Evolutionary conservation across 2,797 vertebrate species (phyloP), one percentile per base, ranked within the genome.

Genomic region (Psittacula derbiana): DNA sequence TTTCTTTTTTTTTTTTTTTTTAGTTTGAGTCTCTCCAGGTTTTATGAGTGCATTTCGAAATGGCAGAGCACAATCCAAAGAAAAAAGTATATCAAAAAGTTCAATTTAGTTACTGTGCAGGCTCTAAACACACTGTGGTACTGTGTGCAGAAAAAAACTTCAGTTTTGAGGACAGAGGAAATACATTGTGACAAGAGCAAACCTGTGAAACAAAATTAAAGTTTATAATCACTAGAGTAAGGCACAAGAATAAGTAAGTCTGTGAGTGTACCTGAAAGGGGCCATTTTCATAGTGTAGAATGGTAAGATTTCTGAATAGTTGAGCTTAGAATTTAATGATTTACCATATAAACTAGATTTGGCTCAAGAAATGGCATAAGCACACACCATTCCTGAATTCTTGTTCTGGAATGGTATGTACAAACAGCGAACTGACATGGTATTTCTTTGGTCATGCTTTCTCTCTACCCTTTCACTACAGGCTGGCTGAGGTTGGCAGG

Each of bases 181-280:
- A 6, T 31, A 33, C 0, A 0, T 9, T 60, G 27, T 31, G 23
- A 38, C 23, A 71, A 18, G 30, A 25, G 31, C 20, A 43, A 66
- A 46, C 10, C 12, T 61, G 9, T 52, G 28, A 69, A 53, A 13
- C 7, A 74, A 41, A 66, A 6, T 50, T 8, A 3, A 53, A 33
- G 18, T 6, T 74, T 80, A 50, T 80, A 52, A 30, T 60, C 5
- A 8, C 5, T 33, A 16, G 21, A 16, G 55, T 57, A 33, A 33
- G 28, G 27, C 11, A 4, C 14, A 65, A 60, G 44, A 92, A 69
- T 58, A 5, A 50, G 10, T 44, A 3, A 50, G 17, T 41, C 17
- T 11, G 7, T 23, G 44, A 38, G 5, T n/a, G 30, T 20, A 36
- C 5, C 4, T 53, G 5, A 64, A 76, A 52, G 10, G 80, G 6